Percentiles rank a stretch among this genome's conserved stretches.
Evolutionary conservation across 2,888 invertebrate species (phyloP).

Genomic region (Corbicula japonica): DNA sequence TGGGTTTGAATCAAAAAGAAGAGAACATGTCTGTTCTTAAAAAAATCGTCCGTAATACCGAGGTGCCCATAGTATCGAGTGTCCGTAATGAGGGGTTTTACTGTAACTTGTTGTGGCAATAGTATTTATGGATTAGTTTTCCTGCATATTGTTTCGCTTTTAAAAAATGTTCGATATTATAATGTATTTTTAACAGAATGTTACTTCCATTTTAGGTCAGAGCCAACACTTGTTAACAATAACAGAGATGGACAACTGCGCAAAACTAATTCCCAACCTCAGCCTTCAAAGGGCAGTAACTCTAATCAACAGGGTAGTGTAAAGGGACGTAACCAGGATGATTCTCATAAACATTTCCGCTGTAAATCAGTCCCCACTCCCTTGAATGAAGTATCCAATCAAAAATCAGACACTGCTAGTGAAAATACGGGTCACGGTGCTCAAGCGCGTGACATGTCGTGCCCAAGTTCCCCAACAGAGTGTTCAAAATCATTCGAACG

Average conservation of each 20-base stretch:
- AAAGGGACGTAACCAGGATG: constrained; percentile 56
- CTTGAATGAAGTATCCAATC: constrained; percentile 57
- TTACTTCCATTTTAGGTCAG: constrained; percentile 79
- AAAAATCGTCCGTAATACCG: no score
- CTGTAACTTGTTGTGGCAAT: no score
- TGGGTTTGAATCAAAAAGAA: no score
- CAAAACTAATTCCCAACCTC: constrained; percentile 88
- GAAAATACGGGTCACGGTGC: constrained; percentile 30
- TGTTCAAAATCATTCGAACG: constrained; percentile 46
- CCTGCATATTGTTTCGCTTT: no score
- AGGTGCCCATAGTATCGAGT: no score
- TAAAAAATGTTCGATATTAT: no score
- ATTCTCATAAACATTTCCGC: constrained; percentile 74
- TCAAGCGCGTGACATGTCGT: constrained; percentile 58
- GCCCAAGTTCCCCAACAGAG: constrained; percentile 77
- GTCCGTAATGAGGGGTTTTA: no score
- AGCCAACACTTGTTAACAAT: constrained; percentile 85
- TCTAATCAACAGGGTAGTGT: constrained; percentile 50
- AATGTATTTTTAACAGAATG: not conserved
- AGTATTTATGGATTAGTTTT: no score
- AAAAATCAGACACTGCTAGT: constrained; percentile 41
- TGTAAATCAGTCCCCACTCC: constrained; percentile 81
- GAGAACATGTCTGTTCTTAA: no score
- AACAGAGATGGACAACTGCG: constrained; percentile 87
- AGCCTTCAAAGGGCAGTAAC: constrained; percentile 78